Conservation (phyloP, 2,113 vertebrate genomes). For the Labeo rohita region DNA sequence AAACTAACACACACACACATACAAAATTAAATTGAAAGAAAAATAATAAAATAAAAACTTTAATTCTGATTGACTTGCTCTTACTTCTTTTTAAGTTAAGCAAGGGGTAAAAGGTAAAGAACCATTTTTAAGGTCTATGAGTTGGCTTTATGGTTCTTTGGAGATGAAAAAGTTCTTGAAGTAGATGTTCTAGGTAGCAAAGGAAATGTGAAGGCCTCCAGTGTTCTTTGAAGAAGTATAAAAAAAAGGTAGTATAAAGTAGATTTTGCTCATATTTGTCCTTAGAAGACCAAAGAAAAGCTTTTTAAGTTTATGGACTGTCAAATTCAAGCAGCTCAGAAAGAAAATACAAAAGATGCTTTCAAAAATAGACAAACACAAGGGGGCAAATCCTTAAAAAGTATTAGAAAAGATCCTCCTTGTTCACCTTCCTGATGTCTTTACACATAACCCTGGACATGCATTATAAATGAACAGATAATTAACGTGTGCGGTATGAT, state of each 20-base stretch:
- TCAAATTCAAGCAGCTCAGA: background rate
- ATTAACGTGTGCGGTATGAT: slow-evolving; percentile 56
- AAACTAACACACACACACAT: too few species aligned
- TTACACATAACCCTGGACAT: slow-evolving; percentile 48
- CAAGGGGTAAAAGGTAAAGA: background rate
- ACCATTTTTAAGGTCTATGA: background rate
- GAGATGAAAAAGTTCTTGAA: background rate
- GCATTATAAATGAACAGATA: slow-evolving; percentile 63
- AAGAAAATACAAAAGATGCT: slow-evolving; percentile 26
- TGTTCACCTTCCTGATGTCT: slow-evolving; percentile 43
- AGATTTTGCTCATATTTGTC: background rate
- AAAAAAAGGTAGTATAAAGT: background rate
- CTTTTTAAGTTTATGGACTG: background rate
- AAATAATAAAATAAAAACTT: too few species aligned
- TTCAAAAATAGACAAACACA: background rate
- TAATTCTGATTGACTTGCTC: too few species aligned
- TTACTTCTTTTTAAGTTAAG: background rate
- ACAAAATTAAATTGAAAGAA: too few species aligned
- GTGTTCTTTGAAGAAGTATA: background rate
- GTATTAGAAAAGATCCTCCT: slow-evolving; percentile 27
- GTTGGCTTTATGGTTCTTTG: background rate
- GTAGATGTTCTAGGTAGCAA: background rate
- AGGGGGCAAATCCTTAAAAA: slow-evolving; percentile 26
- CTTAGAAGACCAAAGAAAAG: slow-evolving; percentile 1
- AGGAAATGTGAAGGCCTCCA: background rate